phyloP scores from a whole-genome alignment of 2,113 vertebrate genomes.

The Oryzias curvinotus region DNA sequence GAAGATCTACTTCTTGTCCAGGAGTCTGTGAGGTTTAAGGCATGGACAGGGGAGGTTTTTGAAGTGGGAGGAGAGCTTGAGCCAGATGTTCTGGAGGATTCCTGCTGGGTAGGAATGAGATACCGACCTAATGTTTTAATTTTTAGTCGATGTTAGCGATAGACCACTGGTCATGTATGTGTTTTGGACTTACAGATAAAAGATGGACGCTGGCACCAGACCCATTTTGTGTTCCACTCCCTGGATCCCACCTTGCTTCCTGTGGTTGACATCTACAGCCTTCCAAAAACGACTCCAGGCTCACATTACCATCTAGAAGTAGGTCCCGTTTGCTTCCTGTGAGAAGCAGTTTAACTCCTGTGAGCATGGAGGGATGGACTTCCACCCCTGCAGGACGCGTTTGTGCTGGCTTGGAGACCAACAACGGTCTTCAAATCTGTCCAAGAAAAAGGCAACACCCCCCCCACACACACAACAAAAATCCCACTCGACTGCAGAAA shows the following conservation, averaged over 20 bases:
- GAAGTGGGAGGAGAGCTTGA: slow-evolving; percentile 82
- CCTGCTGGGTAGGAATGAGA: slow-evolving; percentile 84
- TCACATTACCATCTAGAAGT: slow-evolving; percentile 94
- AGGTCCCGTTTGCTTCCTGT: slow-evolving; percentile 95
- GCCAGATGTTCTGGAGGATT: slow-evolving; percentile 86
- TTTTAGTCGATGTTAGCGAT: slow-evolving; percentile 7
- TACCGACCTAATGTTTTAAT: neutral
- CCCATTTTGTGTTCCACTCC: slow-evolving; percentile 88
- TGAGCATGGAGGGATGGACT: slow-evolving; percentile 14
- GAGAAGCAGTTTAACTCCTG: slow-evolving; percentile 51
- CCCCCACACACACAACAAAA: slow-evolving; percentile 39
- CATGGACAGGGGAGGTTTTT: slow-evolving; percentile 89
- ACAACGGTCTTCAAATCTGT: slow-evolving; percentile 22
- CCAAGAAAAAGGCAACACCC: slow-evolving; percentile 24
- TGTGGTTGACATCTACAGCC: slow-evolving; percentile 85
- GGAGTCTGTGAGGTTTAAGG: slow-evolving; percentile 82
- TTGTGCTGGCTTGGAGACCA: slow-evolving; percentile 25
- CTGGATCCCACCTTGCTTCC: slow-evolving; percentile 90
- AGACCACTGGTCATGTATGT: neutral
- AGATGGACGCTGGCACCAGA: slow-evolving; percentile 92
- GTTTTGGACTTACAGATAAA: slow-evolving; percentile 77
- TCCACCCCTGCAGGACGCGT: slow-evolving; percentile 21
- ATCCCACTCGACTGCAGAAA: slow-evolving; percentile 74
- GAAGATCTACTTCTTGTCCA: slow-evolving; percentile 58
- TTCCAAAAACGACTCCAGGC: slow-evolving; percentile 82